Evolutionary conservation across 2,888 invertebrate genomes (phyloP).

Genomic region (Podabrus alpinus): DNA sequence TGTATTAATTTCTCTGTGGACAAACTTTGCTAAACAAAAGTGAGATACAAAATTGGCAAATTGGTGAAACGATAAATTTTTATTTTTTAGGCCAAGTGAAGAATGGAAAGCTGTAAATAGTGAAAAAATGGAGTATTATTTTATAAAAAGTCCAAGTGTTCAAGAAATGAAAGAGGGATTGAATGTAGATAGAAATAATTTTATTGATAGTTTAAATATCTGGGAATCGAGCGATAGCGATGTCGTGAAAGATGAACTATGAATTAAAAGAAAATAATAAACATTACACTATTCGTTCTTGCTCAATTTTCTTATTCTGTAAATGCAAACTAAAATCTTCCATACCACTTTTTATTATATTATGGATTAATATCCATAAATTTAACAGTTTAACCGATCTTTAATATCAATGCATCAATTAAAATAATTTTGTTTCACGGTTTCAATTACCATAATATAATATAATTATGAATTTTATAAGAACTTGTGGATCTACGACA

Average conservation of each 20-base stretch:
- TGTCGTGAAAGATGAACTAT: background rate
- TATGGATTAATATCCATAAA: too few relatives aligned
- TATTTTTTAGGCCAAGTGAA: conserved; percentile 66
- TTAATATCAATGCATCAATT: too few relatives aligned
- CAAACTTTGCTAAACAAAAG: conserved; percentile 73
- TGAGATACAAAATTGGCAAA: conserved; percentile 55
- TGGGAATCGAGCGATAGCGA: background rate
- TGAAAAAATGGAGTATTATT: conserved; percentile 18
- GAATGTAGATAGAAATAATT: conserved; percentile 17
- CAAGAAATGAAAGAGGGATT: conserved; percentile 18
- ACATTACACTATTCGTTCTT: background rate
- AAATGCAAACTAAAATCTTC: too few relatives aligned
- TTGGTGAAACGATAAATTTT: background rate
- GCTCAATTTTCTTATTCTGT: background rate
- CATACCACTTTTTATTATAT: too few relatives aligned
- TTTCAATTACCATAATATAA: too few relatives aligned
- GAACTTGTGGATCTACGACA: too few relatives aligned
- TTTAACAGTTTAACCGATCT: too few relatives aligned
- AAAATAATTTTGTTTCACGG: too few relatives aligned
- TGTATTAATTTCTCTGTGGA: conserved; percentile 69
- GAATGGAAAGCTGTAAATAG: conserved; percentile 31
- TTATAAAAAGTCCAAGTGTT: conserved; percentile 6
- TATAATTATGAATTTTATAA: too few relatives aligned
- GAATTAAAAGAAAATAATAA: background rate
- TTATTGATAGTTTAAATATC: conserved; percentile 8